Conservation (phyloP, 2,113 vertebrate species). For the Triplophysa dalaica region DNA sequence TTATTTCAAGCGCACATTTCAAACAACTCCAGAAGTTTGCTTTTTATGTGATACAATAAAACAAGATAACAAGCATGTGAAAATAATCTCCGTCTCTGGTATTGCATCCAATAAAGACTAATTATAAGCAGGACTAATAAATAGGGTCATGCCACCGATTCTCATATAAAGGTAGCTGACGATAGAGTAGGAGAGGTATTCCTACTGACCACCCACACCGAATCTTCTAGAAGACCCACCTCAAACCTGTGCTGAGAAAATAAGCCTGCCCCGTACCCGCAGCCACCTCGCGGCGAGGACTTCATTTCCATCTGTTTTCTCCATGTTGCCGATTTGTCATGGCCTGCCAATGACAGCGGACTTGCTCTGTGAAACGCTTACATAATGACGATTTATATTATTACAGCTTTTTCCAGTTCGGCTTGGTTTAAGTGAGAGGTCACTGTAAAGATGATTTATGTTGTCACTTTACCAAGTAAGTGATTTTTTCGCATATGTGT, state of each 20-base stretch:
- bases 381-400: neutral
- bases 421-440: neutral
- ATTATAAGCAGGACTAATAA: conserved; percentile 62
- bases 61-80: conserved; percentile 65
- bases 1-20: conserved; percentile 46
- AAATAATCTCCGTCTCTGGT: conserved; percentile 57
- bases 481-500: neutral
- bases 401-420: conserved; percentile 19
- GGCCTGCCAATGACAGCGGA: conserved; percentile 12
- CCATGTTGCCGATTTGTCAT: conserved; percentile 13
- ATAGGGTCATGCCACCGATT: conserved; percentile 52
- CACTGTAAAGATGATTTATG: conserved; percentile 8
- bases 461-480: neutral
- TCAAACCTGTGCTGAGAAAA: conserved; percentile 25
- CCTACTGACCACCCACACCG: conserved; percentile 65
- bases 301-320: conserved; percentile 29
- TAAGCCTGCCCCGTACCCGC: conserved; percentile 5
- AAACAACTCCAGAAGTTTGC: conserved; percentile 49
- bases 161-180: conserved; percentile 56
- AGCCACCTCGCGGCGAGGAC: conserved; percentile 41
- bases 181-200: conserved; percentile 41
- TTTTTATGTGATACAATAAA: conserved; percentile 67
- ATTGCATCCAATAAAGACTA: conserved; percentile 61
- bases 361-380: conserved; percentile 1
- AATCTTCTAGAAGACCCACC: conserved; percentile 37